phyloP scores from a whole-genome alignment of 1,140 invertebrate species.

The Physella acuta region DNA sequence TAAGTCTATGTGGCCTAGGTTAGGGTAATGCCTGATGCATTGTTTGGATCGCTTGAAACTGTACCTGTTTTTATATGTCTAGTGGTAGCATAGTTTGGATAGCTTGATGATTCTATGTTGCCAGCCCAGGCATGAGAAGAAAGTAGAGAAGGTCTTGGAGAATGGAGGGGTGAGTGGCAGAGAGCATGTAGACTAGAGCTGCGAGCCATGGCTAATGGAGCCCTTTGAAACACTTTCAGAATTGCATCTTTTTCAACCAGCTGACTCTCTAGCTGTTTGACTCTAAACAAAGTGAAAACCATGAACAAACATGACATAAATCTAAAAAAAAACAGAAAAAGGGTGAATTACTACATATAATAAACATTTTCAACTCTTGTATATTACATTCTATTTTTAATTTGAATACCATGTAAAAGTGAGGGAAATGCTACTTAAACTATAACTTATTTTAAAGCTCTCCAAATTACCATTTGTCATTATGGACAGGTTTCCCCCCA shows the following conservation, averaged over 20 bases:
- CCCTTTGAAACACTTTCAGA: conserved; percentile 80
- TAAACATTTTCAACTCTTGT: too few species aligned
- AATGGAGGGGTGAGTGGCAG: conserved; percentile 45
- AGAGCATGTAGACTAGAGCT: conserved; percentile 44
- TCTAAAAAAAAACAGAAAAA: too few species aligned
- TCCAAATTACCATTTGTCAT: too few species aligned
- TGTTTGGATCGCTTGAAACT: background rate
- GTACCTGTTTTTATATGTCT: conserved; percentile 44
- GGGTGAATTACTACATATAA: too few species aligned
- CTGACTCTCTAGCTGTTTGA: conserved; percentile 67
- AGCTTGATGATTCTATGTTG: background rate
- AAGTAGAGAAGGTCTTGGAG: conserved; percentile 43
- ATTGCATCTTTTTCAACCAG: conserved; percentile 85
- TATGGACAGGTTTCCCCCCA: too few species aligned
- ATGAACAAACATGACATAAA: too few species aligned
- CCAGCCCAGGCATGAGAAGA: conserved; percentile 17
- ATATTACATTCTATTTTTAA: too few species aligned
- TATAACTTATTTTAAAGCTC: too few species aligned
- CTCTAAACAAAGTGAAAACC: too few species aligned
- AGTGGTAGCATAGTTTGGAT: conserved; percentile 34
- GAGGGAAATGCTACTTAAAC: too few species aligned
- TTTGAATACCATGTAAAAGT: too few species aligned
- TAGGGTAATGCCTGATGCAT: background rate
- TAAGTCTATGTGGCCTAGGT: background rate
- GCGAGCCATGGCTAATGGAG: conserved; percentile 30